These are phyloP conservation scores for Aleiodes sp. DNA, from an alignment of 1,140 invertebrate species.

Conservation along the genomic window DNA sequence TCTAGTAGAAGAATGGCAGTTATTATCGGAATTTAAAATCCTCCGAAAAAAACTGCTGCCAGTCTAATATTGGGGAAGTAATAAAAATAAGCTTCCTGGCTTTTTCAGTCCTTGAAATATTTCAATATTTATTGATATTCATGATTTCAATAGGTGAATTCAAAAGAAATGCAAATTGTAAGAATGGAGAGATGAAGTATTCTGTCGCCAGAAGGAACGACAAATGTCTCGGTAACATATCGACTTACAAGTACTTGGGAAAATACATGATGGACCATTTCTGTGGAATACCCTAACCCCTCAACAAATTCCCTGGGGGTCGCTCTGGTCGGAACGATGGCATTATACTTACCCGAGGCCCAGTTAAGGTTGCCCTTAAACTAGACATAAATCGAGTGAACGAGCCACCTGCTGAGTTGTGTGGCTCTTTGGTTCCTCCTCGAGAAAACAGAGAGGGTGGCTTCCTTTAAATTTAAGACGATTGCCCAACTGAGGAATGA, in stretches of 20 bases:
- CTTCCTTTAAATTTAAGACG: background rate
- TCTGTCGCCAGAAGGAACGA: too few species aligned
- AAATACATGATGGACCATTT: conserved; percentile 14
- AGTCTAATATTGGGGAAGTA: too few species aligned
- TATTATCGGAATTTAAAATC: too few species aligned
- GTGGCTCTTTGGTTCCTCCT: background rate
- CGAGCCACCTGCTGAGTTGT: conserved; percentile 54
- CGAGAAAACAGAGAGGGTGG: background rate
- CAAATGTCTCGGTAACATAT: background rate
- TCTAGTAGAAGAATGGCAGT: too few species aligned
- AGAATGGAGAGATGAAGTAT: too few species aligned
- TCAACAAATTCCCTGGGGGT: conserved; percentile 22
- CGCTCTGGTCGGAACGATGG: conserved; percentile 19
- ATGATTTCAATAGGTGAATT: too few species aligned
- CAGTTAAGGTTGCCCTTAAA: conserved; percentile 35
- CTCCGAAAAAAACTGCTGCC: too few species aligned
- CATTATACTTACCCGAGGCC: conserved; percentile 28
- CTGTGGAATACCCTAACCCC: conserved; percentile 15
- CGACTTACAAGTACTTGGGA: background rate
- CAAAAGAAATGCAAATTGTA: too few species aligned
- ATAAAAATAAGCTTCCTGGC: too few species aligned
- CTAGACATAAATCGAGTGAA: conserved; percentile 43
- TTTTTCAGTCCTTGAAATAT: too few species aligned
- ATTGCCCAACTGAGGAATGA: background rate
- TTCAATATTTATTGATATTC: too few species aligned